phyloP scores from a whole-genome alignment of 2,888 invertebrate species.

The Yponomeuta plumbellus region DNA sequence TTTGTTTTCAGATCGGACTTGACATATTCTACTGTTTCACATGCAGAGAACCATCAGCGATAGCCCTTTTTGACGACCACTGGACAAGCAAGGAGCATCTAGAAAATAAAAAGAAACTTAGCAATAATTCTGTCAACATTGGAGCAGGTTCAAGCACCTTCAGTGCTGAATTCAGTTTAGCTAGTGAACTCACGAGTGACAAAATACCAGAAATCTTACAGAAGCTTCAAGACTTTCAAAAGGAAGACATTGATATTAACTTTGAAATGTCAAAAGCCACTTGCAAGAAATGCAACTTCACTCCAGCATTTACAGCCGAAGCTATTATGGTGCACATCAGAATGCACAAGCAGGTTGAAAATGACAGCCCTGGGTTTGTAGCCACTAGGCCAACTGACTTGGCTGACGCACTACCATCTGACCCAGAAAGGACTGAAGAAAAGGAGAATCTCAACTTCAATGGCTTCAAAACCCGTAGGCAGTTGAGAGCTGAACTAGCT shows the following conservation, averaged over 20 bases:
- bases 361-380: conserved; percentile 11
- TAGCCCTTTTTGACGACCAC: conserved; percentile 28
- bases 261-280: conserved; percentile 27
- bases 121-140: conserved; percentile 17
- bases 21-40: conserved; percentile 42
- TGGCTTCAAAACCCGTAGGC: conserved; percentile 37
- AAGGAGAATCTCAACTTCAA: conserved; percentile 15
- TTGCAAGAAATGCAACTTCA: conserved; percentile 38
- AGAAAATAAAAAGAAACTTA: conserved; percentile 10
- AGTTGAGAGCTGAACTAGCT: conserved; percentile 37
- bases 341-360: conserved; percentile 24
- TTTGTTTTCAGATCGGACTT: conserved; percentile 37
- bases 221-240: conserved; percentile 28
- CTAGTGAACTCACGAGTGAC: not conserved
- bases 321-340: conserved; percentile 31
- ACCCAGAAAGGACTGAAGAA: not conserved
- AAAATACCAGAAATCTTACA: conserved; percentile 25
- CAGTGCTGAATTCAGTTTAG: conserved; percentile 10
- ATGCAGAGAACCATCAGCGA: conserved; percentile 36
- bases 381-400: not conserved
- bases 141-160: conserved; percentile 14
- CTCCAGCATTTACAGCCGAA: conserved; percentile 27
- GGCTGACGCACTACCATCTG: not conserved
- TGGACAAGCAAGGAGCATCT: conserved; percentile 21
- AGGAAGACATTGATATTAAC: conserved; percentile 35